These are phyloP conservation scores for Mola mola DNA, from an alignment of 2,113 vertebrate genomes.

Conservation along the genomic window DNA sequence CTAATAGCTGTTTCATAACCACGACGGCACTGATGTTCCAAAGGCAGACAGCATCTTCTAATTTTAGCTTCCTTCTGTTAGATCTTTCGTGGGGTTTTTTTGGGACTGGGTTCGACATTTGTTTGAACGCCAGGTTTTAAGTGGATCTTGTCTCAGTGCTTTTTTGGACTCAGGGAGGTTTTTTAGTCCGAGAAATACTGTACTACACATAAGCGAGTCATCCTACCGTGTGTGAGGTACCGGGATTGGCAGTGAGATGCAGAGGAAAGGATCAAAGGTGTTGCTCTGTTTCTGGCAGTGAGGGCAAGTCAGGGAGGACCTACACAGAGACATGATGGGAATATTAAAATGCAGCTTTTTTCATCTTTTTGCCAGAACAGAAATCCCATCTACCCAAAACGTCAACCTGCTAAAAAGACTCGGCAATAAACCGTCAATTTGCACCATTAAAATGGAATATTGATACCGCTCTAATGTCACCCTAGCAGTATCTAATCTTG, in stretches of 20 bases:
- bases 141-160: constrained; percentile 3
- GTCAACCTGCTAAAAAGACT: too few relatives aligned
- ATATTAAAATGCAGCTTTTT: neutral
- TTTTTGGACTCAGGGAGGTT: constrained; percentile 18
- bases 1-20: constrained; percentile 43
- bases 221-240: constrained; percentile 95
- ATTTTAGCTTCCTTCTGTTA: constrained; percentile 62
- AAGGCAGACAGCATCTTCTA: constrained; percentile 45
- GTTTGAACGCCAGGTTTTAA: constrained; percentile 29
- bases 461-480: too few relatives aligned
- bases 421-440: too few relatives aligned
- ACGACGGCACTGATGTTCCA: constrained; percentile 19
- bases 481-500: too few relatives aligned
- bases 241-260: constrained; percentile 97
- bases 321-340: constrained; percentile 54
- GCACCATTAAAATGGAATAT: too few relatives aligned
- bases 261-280: constrained; percentile 98
- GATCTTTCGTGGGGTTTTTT: constrained; percentile 15
- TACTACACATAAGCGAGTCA: neutral
- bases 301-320: constrained; percentile 97
- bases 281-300: constrained; percentile 99
- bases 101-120: constrained; percentile 10
- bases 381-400: too few relatives aligned
- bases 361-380: too few relatives aligned
- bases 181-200: constrained; percentile 17